phyloP scores from a whole-genome alignment of 2,888 invertebrate genomes.

The Cantharis flavilabris region DNA sequence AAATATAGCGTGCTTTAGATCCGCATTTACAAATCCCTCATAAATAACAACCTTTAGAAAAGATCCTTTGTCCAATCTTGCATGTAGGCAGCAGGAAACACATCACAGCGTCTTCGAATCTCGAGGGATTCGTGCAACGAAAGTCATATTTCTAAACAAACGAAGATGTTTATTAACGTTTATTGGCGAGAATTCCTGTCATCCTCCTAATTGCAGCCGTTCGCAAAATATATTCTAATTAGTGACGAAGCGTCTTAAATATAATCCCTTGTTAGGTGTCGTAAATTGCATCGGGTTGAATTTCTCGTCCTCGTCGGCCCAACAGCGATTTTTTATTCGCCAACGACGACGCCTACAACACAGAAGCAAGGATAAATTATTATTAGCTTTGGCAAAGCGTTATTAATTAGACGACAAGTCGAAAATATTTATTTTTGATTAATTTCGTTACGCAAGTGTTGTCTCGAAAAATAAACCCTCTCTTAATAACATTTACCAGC shows the following conservation, averaged over 20 bases:
- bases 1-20: constrained; percentile 29
- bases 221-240: constrained; percentile 41
- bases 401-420: constrained; percentile 39
- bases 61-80: constrained; percentile 31
- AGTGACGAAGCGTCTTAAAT: constrained; percentile 40
- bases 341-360: constrained; percentile 3
- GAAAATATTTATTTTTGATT: constrained; percentile 29
- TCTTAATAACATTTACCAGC: constrained; percentile 16
- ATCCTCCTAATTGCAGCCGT: constrained; percentile 36
- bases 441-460: not conserved
- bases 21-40: constrained; percentile 29
- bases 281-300: constrained; percentile 29
- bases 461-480: not conserved
- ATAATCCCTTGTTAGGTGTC: constrained; percentile 42
- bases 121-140: constrained; percentile 24
- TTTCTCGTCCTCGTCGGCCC: constrained; percentile 16
- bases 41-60: constrained; percentile 32
- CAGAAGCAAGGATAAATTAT: not conserved
- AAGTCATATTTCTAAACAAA: constrained; percentile 34
- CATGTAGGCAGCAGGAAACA: constrained; percentile 29
- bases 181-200: constrained; percentile 38
- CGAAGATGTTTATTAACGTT: constrained; percentile 36
- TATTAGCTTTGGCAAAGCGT: not conserved
- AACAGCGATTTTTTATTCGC: constrained; percentile 22
- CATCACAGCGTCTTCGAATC: constrained; percentile 26